Conservation (phyloP, 2,113 vertebrate species). For the Aptenodytes forsteri region DNA sequence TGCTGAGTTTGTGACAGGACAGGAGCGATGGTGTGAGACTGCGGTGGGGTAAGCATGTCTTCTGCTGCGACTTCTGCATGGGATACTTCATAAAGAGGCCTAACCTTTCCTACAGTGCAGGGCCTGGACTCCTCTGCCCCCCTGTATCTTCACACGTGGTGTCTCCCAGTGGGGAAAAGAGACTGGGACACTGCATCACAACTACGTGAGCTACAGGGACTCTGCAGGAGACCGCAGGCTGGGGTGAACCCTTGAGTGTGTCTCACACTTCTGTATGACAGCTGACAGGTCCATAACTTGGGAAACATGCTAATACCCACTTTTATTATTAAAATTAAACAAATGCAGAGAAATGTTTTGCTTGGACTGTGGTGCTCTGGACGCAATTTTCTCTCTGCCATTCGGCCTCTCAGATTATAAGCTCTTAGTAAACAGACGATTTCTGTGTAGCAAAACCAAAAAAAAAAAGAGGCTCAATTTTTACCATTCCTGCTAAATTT, state of each 20-base stretch:
- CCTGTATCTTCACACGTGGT: fast-evolving
- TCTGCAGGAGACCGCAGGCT: background rate
- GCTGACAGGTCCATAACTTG: background rate
- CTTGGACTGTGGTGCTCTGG: background rate
- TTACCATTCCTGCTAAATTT: background rate
- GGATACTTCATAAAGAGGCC: background rate
- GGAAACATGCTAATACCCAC: background rate
- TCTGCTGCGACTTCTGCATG: background rate
- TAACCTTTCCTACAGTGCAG: background rate
- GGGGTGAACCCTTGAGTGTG: background rate
- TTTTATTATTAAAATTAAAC: background rate
- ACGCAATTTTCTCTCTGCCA: background rate
- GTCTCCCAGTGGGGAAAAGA: background rate
- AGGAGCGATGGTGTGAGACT: background rate
- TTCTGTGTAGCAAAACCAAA: background rate
- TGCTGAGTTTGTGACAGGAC: background rate
- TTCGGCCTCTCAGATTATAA: background rate
- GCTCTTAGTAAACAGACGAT: background rate
- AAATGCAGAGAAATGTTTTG: background rate
- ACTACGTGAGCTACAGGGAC: background rate
- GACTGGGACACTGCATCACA: background rate
- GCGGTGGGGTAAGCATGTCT: background rate
- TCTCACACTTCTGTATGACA: background rate
- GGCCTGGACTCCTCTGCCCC: background rate
- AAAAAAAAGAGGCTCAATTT: background rate